Evolutionary conservation across 2,113 vertebrate species (phyloP).

Genomic region (Stegostoma tigrinum): DNA sequence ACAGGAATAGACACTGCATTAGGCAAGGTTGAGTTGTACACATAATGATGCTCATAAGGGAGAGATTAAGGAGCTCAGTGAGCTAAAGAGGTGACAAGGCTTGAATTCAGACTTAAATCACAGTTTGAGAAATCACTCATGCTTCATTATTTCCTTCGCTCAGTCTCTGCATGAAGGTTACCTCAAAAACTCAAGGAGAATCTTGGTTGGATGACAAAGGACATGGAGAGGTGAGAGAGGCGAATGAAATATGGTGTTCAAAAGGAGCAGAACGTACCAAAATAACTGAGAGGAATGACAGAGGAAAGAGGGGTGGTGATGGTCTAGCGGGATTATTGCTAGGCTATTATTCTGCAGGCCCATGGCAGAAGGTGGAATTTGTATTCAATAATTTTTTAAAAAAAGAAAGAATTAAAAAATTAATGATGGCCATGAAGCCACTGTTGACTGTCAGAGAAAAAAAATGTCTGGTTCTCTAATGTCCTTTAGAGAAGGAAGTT

Average conservation of each 20-base stretch:
- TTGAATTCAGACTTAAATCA: background rate
- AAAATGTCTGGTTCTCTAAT: too few species aligned
- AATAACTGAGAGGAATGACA: background rate
- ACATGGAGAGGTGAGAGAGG: background rate
- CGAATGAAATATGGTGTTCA: background rate
- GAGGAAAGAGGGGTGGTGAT: background rate
- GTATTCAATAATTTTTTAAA: too few species aligned
- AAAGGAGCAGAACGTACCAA: background rate
- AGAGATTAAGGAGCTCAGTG: background rate
- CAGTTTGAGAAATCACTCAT: background rate
- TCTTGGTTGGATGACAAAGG: background rate
- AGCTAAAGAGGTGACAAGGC: background rate
- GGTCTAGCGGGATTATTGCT: too few species aligned
- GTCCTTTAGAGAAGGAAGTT: too few species aligned
- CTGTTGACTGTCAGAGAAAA: too few species aligned
- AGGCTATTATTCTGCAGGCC: too few species aligned
- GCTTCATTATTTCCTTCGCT: too few species aligned
- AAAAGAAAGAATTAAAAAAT: too few species aligned
- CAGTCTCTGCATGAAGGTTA: too few species aligned
- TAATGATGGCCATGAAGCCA: too few species aligned
- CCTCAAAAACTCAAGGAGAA: background rate
- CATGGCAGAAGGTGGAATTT: too few species aligned
- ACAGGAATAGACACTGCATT: background rate
- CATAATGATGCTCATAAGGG: background rate
- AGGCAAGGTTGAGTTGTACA: background rate